These are phyloP conservation scores for Caenorhabditis japonica DNA, from an alignment of 2,888 invertebrate genomes.

Conservation along the genomic window DNA sequence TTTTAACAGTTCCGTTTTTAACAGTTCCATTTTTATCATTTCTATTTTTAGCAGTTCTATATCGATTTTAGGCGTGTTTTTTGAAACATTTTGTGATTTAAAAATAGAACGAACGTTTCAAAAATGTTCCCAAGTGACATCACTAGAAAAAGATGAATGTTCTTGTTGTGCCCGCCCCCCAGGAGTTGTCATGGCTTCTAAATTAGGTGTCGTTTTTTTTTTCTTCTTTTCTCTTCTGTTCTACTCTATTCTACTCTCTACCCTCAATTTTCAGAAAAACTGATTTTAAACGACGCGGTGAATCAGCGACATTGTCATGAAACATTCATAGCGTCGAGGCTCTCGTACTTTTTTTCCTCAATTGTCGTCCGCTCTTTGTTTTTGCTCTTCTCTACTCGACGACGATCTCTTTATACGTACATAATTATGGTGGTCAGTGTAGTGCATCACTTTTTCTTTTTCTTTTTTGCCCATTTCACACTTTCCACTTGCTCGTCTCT, in stretches of 20 bases:
- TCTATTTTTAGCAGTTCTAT: no score
- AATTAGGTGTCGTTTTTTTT: conserved; percentile 7
- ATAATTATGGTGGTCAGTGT: conserved; percentile 39
- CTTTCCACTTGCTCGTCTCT: no score
- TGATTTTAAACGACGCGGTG: no score
- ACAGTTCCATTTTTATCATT: no score
- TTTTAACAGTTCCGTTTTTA: no score
- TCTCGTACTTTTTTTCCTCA: no score
- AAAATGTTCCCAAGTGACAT: conserved; percentile 13
- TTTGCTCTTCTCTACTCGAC: conserved; percentile 13
- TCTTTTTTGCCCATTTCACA: no score
- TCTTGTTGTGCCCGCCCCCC: neutral
- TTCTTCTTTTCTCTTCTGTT: conserved; percentile 7
- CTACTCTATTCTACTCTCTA: conserved; percentile 2
- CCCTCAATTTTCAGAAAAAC: no score
- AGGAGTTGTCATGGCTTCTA: conserved; percentile 16
- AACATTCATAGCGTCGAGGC: conserved; percentile 21
- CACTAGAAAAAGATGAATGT: conserved; percentile 12
- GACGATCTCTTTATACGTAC: conserved; percentile 35
- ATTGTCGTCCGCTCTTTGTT: no score
- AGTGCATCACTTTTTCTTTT: conserved; percentile 5
- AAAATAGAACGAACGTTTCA: no score
- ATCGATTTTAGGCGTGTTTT: no score
- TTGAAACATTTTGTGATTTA: no score
- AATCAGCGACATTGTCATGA: conserved; percentile 2